Evolutionary conservation across 1,140 invertebrate genomes (phyloP), one percentile per base, ranked within the genome.

Genomic region (Eubasilissa regina): DNA sequence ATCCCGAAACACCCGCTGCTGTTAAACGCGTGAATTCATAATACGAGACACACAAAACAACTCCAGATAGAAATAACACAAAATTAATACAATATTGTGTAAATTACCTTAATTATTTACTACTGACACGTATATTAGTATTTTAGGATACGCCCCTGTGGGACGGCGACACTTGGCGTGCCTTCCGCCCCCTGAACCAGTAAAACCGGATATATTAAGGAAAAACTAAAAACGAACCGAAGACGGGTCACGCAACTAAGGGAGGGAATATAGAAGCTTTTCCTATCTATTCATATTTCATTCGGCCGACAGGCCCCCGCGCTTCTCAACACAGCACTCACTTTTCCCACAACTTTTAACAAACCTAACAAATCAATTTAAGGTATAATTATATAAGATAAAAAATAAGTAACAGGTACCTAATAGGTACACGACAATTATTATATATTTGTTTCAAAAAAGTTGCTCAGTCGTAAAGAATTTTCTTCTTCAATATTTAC

Each of bases 121-220:
- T 35, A 35, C 25, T 6, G 25, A 35, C 25, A 35, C 25, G 48
- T 13, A 51, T 15, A 51, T 51, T 15, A 8, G 1, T 1, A 15
- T 51, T 8, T 12, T 51, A 51, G 11, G 60, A 47, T 70, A 70
- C 66, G 51, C 48, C 70, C 47, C 70, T 73, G 70, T 21, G 70
- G 10, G 70, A 19, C 47, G 25, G 19, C 62, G 68, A 72, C 47
- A 72, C 68, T 72, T 51, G 45, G 68, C 68, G 68, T 72, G 68
- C 25, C 48, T 25, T 21, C 21, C 45, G 8, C 35, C n/a, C n/a
- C 43, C 64, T n/a, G 44, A 68, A 9, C 4, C 44, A 13, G 44
- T 15, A 15, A 43, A 15, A 43, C 35, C 62, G 62, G 62, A 66
- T 66, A n/a, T 66, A 66, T 66, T 66, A 66, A 44, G 11, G 43